Conservation (phyloP, 2,113 vertebrate genomes). For the Edolisoma coerulescens region DNA sequence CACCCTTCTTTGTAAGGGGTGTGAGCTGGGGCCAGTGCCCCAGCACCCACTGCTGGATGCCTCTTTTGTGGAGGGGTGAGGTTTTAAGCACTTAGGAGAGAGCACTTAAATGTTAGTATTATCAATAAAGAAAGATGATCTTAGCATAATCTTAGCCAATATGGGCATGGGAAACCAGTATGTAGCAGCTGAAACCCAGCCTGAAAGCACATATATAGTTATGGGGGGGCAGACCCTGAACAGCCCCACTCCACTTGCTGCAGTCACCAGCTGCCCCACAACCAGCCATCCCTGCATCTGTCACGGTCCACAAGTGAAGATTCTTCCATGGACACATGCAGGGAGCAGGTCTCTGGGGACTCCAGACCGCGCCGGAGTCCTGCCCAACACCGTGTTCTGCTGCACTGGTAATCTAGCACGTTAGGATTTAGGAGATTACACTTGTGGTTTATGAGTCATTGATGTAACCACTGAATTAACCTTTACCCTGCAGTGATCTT, state of each 20-base stretch:
- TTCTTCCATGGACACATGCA: accelerated
- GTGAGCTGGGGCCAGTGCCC: background rate
- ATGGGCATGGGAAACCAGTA: background rate
- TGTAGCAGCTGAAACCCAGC: background rate
- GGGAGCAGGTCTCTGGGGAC: background rate
- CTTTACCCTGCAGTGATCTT: background rate
- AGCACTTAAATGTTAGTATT: background rate
- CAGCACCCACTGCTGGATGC: background rate
- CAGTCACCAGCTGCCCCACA: background rate
- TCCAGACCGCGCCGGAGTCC: accelerated
- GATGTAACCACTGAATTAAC: background rate
- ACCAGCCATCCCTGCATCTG: background rate
- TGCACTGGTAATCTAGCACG: background rate
- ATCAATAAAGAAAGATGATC: background rate
- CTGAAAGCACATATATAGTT: background rate
- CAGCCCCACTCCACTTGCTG: background rate
- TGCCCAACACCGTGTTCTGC: background rate
- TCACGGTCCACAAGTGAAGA: background rate
- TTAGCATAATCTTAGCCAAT: background rate
- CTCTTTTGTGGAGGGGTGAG: background rate
- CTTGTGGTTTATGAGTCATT: background rate
- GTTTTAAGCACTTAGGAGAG: background rate
- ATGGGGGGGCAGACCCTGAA: background rate
- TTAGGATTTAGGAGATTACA: background rate
- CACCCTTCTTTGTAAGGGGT: background rate